Conservation (phyloP, 2,888 invertebrate species). For the Ophioninae sp. region DNA sequence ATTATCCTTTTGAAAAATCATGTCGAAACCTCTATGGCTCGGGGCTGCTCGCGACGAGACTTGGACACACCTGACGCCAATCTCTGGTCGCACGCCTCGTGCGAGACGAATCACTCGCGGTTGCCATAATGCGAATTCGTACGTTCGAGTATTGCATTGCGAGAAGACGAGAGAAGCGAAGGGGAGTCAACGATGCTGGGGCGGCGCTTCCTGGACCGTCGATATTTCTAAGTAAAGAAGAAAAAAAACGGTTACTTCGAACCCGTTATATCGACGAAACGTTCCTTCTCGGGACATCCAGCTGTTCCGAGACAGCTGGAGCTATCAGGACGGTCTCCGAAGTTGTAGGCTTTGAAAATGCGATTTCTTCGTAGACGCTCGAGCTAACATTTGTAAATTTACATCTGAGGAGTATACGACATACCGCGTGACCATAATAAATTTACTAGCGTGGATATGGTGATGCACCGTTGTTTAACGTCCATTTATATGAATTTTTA, state of each 20-base stretch:
- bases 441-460: slow-evolving; percentile 47
- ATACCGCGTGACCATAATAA: slow-evolving; percentile 58
- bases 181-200: slow-evolving; percentile 33
- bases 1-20: background rate
- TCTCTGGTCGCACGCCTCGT: slow-evolving; percentile 56
- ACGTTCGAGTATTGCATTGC: background rate
- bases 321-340: background rate
- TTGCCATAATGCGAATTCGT: slow-evolving; percentile 3
- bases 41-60: slow-evolving; percentile 44
- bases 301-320: background rate
- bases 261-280: background rate
- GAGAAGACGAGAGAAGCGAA: slow-evolving; percentile 1
- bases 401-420: background rate
- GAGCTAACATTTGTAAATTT: background rate
- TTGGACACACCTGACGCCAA: slow-evolving; percentile 65
- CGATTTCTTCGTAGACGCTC: background rate
- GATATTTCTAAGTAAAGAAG: slow-evolving; percentile 10
- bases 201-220: slow-evolving; percentile 20
- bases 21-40: background rate
- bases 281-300: background rate
- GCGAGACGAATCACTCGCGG: slow-evolving; percentile 60
- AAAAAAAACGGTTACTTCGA: background rate
- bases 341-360: background rate
- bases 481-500: slow-evolving; percentile 27
- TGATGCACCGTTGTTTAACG: slow-evolving; percentile 36